Evolutionary conservation across 35 echinoderm and acorn worm species (phyloP).

Genomic region (Ptychodera flava): DNA sequence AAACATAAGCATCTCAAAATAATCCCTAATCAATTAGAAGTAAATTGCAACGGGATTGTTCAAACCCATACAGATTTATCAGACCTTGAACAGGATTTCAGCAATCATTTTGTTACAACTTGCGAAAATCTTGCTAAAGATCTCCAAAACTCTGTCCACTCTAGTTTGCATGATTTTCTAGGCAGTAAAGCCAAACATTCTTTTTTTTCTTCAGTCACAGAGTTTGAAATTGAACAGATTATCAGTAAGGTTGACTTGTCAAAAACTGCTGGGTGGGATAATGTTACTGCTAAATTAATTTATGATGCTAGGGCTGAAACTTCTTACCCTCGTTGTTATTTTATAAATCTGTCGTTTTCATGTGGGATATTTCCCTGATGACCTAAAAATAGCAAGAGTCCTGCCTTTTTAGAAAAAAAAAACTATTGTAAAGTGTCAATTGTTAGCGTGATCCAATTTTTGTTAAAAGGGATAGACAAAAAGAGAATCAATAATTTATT

Average conservation of each 20-base stretch:
- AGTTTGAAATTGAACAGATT: not conserved
- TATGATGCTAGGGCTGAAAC: not conserved
- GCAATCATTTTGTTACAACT: slow-evolving; percentile 4
- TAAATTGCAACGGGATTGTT: too few relatives aligned
- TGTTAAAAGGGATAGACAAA: too few relatives aligned
- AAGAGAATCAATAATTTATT: too few relatives aligned
- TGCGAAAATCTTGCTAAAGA: not conserved
- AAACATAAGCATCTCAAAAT: slow-evolving; percentile 5
- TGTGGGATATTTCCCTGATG: not conserved
- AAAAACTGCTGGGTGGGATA: slow-evolving; percentile 15
- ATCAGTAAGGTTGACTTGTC: not conserved
- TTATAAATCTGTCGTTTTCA: slow-evolving; percentile 10
- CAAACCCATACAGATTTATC: too few relatives aligned
- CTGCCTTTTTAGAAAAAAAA: too few relatives aligned
- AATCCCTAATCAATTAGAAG: not conserved
- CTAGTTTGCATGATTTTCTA: too few relatives aligned
- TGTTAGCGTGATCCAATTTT: too few relatives aligned
- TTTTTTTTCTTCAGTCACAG: not conserved
- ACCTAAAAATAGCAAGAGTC: slow-evolving; percentile 11
- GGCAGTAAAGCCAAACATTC: too few relatives aligned
- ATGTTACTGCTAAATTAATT: slow-evolving; percentile 5
- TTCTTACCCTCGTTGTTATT: not conserved
- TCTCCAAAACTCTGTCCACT: not conserved
- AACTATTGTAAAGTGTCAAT: too few relatives aligned
- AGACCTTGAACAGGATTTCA: not conserved